These are phyloP conservation scores for Coelinius sp. DNA, from an alignment of 2,888 invertebrate species.

Conservation along the genomic window DNA sequence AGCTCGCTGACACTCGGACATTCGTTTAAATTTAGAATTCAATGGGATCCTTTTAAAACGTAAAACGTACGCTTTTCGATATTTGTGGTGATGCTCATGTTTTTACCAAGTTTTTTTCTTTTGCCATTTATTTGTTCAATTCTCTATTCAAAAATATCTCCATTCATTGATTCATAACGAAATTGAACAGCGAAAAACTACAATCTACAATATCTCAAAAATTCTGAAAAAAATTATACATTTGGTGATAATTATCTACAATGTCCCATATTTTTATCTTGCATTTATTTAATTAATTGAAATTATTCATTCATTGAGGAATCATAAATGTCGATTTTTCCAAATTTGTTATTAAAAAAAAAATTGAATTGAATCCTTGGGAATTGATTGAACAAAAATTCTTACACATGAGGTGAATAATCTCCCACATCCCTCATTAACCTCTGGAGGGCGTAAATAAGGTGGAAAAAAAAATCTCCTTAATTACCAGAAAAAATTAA, in stretches of 20 bases:
- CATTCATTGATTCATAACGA: no score
- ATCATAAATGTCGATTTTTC: no score
- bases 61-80: constrained; percentile 40
- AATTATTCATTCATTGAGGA: no score
- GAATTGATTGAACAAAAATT: no score
- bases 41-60: constrained; percentile 70
- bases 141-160: not conserved
- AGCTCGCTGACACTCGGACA: constrained; percentile 65
- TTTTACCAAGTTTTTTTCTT: constrained; percentile 64
- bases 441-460: no score
- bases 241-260: not conserved
- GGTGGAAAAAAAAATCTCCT: no score
- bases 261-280: not conserved
- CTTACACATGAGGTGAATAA: no score
- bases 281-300: not conserved
- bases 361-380: no score
- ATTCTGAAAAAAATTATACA: not conserved
- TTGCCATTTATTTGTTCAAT: constrained; percentile 65
- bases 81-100: constrained; percentile 28
- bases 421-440: no score
- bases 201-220: not conserved
- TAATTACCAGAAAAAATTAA: not conserved
- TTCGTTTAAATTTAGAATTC: constrained; percentile 71
- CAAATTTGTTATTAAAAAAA: no score
- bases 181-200: no score